Evolutionary conservation across 2,113 vertebrate genomes (phyloP), one percentile per base, ranked within the genome.

Genomic region (Ctenomys sociabilis): DNA sequence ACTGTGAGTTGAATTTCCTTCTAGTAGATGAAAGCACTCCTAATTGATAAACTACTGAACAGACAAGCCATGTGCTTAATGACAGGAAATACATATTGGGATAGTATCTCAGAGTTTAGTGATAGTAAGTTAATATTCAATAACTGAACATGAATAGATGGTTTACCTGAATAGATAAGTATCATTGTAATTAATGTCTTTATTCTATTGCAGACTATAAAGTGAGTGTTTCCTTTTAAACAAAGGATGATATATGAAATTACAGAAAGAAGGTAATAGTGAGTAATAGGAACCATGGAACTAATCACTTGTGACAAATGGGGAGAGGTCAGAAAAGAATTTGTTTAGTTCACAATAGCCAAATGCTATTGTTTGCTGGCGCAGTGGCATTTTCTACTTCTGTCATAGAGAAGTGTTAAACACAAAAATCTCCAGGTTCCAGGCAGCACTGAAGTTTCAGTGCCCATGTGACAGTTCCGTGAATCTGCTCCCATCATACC

Each of bases 21-120:
- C 64, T 78, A 64, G 32, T 68, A 70, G 28, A 37, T 85, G 22
- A 94, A 87, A 93, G 7, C 28, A 90, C 82, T 95, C 73, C 35
- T 72, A 61, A 54, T 21, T 77, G 37, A 91, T 73, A 59, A 91
- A 90, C 59, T 52, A 28, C 8, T 59, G 5, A 75, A 37, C 45
- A 82, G 70, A 57, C 52, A 82, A 77, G 86, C 57, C 19, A 24
- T 16, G 57, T 10, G 10, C 21, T 96, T 63, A 32, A 7, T 72
- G 49, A 49, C 14, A 90, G 16, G 66, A 80, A 75, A 70, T 22
- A 13, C 10, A 64, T 2, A 35, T 57, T 61, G 49, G 37, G 43
- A 30, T 5, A 35, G n/a, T 63, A 49, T 63, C 85, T 49, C 52
- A 66, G 21, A 19, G 66, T 52, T 70, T 72, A 10, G 12, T 49